Conservation (phyloP, 2,113 vertebrate genomes). For the Anthoscopus minutus region DNA sequence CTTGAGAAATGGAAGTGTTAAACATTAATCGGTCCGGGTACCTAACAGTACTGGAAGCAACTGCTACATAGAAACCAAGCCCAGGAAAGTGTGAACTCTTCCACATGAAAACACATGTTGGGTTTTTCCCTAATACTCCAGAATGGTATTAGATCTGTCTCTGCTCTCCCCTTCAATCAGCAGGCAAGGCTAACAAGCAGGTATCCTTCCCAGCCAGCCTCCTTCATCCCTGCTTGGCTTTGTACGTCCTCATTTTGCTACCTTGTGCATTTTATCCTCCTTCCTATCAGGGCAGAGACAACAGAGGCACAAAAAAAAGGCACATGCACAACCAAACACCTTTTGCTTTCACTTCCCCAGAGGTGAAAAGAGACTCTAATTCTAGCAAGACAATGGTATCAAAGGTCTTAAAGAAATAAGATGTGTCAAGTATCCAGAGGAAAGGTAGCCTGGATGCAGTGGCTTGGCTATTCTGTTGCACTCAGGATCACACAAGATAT, state of each 20-base stretch:
- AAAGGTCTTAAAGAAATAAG: background rate
- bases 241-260: background rate
- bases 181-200: background rate
- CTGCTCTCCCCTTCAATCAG: background rate
- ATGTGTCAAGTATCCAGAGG: background rate
- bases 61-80: background rate
- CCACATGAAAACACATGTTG: background rate
- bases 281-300: background rate
- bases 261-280: background rate
- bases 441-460: background rate
- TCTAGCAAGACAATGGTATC: background rate
- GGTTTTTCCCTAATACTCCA: background rate
- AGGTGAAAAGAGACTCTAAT: background rate
- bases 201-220: background rate
- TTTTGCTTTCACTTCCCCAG: background rate
- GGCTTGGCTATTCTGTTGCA: background rate
- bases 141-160: accelerated
- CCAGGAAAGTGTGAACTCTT: background rate
- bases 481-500: background rate
- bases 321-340: background rate
- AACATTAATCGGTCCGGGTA: background rate
- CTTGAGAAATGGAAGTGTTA: background rate
- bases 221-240: background rate
- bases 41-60: background rate
- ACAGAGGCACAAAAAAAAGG: background rate